These are phyloP conservation scores for Sitodiplosis mosellana DNA, from an alignment of 1,140 invertebrate genomes.

Conservation along the genomic window DNA sequence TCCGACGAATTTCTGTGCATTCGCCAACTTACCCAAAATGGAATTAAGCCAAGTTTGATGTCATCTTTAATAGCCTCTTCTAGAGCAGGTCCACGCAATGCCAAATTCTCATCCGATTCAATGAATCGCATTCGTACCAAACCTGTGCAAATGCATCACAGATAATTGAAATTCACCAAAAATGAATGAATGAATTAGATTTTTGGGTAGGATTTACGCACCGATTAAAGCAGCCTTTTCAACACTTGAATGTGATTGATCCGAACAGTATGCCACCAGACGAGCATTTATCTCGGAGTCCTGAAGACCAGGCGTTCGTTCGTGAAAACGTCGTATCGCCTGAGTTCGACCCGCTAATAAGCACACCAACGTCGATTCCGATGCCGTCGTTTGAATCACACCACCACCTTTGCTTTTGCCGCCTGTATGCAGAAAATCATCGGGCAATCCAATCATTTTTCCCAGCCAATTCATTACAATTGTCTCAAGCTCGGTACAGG, in stretches of 20 bases:
- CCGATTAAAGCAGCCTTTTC: slow-evolving; percentile 86
- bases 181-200: background rate
- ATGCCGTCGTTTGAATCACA: slow-evolving; percentile 83
- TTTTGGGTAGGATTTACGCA: slow-evolving; percentile 7
- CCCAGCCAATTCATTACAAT: slow-evolving; percentile 96
- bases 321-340: slow-evolving; percentile 47
- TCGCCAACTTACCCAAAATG: slow-evolving; percentile 95
- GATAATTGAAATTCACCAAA: too few relatives aligned
- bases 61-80: slow-evolving; percentile 64
- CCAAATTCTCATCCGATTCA: slow-evolving; percentile 64
- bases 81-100: slow-evolving; percentile 65
- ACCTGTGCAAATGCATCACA: slow-evolving; percentile 29
- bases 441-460: slow-evolving; percentile 81
- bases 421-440: slow-evolving; percentile 63
- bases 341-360: slow-evolving; percentile 76
- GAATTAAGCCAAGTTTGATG: slow-evolving; percentile 71
- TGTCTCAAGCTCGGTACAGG: slow-evolving; percentile 92
- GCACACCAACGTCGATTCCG: slow-evolving; percentile 80
- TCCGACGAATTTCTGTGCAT: too few relatives aligned
- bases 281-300: slow-evolving; percentile 80
- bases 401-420: slow-evolving; percentile 64
- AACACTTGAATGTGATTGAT: slow-evolving; percentile 89
- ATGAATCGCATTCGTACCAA: slow-evolving; percentile 84
- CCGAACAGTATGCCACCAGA: slow-evolving; percentile 88
- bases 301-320: slow-evolving; percentile 47